Percentiles rank a stretch among this genome's conserved stretches.
phyloP scores from a whole-genome alignment of 2,888 invertebrate genomes.

The Euplagia quadripunctaria region DNA sequence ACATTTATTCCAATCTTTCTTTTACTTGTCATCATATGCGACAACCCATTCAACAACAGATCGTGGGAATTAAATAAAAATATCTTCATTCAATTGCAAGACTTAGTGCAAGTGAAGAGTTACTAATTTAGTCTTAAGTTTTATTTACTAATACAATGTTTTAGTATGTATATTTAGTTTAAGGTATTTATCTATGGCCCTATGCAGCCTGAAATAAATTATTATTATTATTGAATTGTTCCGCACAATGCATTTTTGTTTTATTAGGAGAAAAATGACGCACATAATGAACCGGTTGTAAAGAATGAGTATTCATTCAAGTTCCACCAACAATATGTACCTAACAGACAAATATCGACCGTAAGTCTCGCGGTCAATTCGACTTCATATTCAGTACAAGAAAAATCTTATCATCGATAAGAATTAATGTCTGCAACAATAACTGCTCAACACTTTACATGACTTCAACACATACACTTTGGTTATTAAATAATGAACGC shows the following conservation, averaged over 20 bases:
- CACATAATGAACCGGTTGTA: neutral
- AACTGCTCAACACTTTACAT: slow-evolving; percentile 6
- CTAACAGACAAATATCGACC: neutral
- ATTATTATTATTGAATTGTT: neutral
- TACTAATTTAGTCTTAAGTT: too few relatives aligned
- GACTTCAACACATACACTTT: slow-evolving; percentile 47
- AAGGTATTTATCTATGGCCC: too few relatives aligned
- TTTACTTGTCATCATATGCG: neutral
- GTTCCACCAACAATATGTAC: neutral
- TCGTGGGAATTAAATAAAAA: neutral
- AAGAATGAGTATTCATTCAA: neutral
- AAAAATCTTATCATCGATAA: slow-evolving; percentile 11
- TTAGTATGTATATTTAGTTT: too few relatives aligned
- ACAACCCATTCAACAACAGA: neutral
- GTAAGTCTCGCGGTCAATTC: neutral
- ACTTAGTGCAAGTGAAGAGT: too few relatives aligned
- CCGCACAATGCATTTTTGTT: neutral
- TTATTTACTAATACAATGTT: too few relatives aligned
- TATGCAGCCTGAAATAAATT: too few relatives aligned
- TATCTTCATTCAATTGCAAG: too few relatives aligned
- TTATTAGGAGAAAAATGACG: neutral
- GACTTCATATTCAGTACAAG: neutral
- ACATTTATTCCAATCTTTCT: neutral
- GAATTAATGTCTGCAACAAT: slow-evolving; percentile 1
- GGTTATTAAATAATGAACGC: slow-evolving; percentile 72